phyloP scores from a whole-genome alignment of 2,888 invertebrate species.

The Oscheius sp. region DNA sequence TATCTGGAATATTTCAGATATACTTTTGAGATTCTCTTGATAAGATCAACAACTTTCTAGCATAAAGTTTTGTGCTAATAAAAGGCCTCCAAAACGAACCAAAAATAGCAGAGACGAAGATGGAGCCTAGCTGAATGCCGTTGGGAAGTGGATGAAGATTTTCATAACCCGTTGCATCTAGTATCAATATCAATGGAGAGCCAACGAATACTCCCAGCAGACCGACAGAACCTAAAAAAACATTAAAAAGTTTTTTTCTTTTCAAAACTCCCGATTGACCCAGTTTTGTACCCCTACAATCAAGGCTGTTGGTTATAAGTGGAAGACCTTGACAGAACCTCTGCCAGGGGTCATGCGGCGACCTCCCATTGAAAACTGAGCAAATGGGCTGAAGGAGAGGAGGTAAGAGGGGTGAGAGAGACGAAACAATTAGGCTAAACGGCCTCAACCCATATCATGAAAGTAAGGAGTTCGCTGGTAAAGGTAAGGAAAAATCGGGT shows the following conservation, averaged over 20 bases:
- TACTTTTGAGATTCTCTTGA: no score
- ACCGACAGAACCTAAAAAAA: constrained; percentile 86
- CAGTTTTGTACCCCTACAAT: background rate
- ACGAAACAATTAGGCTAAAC: no score
- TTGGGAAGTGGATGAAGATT: constrained; percentile 83
- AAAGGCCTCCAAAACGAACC: no score
- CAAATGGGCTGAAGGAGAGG: background rate
- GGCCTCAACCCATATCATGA: constrained; percentile 2
- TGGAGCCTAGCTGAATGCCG: constrained; percentile 78
- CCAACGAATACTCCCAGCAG: constrained; percentile 85
- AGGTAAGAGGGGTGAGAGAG: background rate
- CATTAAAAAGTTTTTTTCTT: background rate
- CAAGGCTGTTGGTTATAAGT: constrained; percentile 3
- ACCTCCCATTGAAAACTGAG: constrained; percentile 9
- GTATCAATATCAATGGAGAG: constrained; percentile 88
- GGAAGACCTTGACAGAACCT: constrained; percentile 10
- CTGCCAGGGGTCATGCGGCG: no score
- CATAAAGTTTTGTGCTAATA: no score
- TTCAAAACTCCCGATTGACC: background rate
- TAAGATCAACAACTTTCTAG: no score
- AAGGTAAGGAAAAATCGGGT: no score
- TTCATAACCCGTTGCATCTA: constrained; percentile 83
- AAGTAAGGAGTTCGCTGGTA: no score
- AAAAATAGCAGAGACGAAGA: constrained; percentile 43
- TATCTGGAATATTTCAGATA: no score